Percentiles rank a stretch among this genome's conserved stretches.
Evolutionary conservation across 2,888 invertebrate species (phyloP).

Genomic region (Syrphus vitripennis): DNA sequence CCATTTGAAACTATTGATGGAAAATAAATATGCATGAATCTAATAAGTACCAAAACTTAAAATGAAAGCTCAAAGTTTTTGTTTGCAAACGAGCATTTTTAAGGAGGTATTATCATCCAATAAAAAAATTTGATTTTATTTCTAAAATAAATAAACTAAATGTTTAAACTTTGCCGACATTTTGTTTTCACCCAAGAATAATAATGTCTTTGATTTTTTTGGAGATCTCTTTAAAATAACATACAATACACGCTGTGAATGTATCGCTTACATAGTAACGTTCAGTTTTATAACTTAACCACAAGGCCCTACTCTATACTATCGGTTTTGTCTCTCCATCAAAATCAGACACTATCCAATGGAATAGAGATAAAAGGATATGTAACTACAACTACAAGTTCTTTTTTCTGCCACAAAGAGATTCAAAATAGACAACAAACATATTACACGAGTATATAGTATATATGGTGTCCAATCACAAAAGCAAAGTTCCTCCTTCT

Average conservation of each 20-base stretch:
- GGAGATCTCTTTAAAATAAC: not conserved
- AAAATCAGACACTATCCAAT: conserved; percentile 32
- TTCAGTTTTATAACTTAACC: not conserved
- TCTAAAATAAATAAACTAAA: too few relatives aligned
- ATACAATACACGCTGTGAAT: not conserved
- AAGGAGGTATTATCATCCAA: too few relatives aligned
- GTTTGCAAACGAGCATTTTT: too few relatives aligned
- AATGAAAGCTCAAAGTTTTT: too few relatives aligned
- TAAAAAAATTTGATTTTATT: too few relatives aligned
- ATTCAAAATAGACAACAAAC: not conserved
- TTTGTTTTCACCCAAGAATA: too few relatives aligned
- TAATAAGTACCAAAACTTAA: too few relatives aligned
- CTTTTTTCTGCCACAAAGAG: not conserved
- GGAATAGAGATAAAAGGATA: conserved; percentile 38
- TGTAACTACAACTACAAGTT: conserved; percentile 2
- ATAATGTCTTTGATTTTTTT: too few relatives aligned
- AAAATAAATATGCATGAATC: too few relatives aligned
- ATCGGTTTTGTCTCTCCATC: conserved; percentile 27
- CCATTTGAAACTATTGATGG: too few relatives aligned
- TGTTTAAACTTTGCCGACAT: too few relatives aligned
- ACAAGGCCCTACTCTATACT: not conserved
- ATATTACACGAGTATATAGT: not conserved
- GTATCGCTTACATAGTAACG: not conserved
- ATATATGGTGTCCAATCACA: not conserved
- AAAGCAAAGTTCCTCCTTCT: not conserved